A percentile compares a stretch with the other conserved stretches of the same genome.
phyloP scores from a whole-genome alignment of 2,888 invertebrate genomes.

The Nebria brevicollis region DNA sequence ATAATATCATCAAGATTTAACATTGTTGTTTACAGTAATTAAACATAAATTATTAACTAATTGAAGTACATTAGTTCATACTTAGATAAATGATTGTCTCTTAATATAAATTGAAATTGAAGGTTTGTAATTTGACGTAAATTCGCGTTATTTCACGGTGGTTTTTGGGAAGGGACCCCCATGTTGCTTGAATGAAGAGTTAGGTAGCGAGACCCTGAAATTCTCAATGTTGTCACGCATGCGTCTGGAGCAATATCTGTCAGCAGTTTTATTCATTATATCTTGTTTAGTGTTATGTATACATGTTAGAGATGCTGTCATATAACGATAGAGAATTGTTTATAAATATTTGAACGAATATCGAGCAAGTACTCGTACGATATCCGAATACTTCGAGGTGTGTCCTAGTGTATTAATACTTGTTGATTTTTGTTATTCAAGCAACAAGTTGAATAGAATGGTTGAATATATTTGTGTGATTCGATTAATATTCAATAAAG shows the following conservation, averaged over 20 bases:
- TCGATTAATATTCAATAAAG: constrained; percentile 23
- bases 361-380: not conserved
- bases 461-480: constrained; percentile 12
- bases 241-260: not conserved
- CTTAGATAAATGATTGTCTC: not conserved
- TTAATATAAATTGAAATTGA: not conserved
- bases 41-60: no score
- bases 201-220: not conserved
- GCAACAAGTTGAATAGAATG: constrained; percentile 14
- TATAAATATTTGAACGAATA: not conserved
- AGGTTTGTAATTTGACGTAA: not conserved
- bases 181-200: not conserved
- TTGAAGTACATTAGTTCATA: no score
- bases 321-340: not conserved
- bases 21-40: no score
- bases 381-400: not conserved
- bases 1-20: no score
- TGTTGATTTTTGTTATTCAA: not conserved
- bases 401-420: not conserved
- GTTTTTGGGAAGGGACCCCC: not conserved
- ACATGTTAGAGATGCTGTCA: not conserved
- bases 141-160: not conserved
- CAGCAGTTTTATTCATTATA: constrained; percentile 14
- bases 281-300: not conserved
- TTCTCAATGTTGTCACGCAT: constrained; percentile 11